phyloP scores from a whole-genome alignment of 2,797 vertebrate genomes.

The Myotis findleyi region DNA sequence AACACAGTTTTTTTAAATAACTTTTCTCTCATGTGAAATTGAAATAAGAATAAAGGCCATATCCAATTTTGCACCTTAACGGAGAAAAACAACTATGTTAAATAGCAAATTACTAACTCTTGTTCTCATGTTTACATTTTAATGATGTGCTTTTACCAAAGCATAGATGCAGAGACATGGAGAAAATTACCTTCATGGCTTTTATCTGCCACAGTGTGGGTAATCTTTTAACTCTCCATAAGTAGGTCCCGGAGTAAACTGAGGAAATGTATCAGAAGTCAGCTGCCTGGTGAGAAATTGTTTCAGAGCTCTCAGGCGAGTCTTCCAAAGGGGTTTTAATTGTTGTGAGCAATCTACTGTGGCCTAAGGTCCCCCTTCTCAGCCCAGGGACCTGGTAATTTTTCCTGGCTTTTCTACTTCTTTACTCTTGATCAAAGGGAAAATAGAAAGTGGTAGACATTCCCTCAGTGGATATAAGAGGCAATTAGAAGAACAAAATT shows the following conservation, averaged over 20 bases:
- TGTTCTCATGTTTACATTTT: background rate
- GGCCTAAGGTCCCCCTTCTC: background rate
- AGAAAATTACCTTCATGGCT: slow-evolving; percentile 7
- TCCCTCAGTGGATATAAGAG: background rate
- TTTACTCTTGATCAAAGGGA: background rate
- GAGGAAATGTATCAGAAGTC: background rate
- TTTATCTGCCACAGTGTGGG: background rate
- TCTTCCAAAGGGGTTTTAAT: background rate
- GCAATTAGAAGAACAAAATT: slow-evolving; percentile 42
- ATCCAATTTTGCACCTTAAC: background rate
- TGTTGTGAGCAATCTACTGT: background rate
- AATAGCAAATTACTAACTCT: background rate
- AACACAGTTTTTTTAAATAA: background rate
- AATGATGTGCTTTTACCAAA: background rate
- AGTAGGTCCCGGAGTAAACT: slow-evolving; percentile 50
- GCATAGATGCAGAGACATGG: background rate
- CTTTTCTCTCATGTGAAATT: background rate
- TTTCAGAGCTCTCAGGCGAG: background rate
- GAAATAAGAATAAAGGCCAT: background rate
- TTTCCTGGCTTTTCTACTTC: background rate
- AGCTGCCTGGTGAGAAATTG: background rate
- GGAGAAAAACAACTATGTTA: background rate
- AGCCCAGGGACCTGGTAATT: background rate
- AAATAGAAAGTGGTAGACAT: background rate
- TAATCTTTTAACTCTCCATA: slow-evolving; percentile 11